phyloP scores from a whole-genome alignment of 2,113 vertebrate genomes.

The Neotoma lepida region DNA sequence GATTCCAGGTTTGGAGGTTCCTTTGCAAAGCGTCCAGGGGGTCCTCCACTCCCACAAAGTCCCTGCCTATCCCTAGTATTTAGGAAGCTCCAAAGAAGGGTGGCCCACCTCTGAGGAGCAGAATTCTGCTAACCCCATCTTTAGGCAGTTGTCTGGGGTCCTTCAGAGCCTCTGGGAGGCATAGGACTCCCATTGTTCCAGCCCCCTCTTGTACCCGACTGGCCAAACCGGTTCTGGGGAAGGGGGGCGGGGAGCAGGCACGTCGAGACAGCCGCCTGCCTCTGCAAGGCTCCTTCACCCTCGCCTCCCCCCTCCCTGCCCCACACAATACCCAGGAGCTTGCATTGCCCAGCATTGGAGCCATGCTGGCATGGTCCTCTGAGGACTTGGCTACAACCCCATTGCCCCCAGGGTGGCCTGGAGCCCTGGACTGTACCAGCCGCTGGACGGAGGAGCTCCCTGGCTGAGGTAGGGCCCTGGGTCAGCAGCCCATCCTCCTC shows the following conservation, averaged over 20 bases:
- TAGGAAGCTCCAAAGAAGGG: neutral
- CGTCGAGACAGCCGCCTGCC: slow-evolving; percentile 77
- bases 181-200: slow-evolving; percentile 80
- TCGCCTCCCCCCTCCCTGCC: slow-evolving; percentile 70
- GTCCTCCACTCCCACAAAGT: neutral
- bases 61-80: neutral
- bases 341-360: slow-evolving; percentile 62
- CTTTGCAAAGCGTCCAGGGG: neutral
- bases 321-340: slow-evolving; percentile 78
- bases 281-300: slow-evolving; percentile 66
- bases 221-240: slow-evolving; percentile 76
- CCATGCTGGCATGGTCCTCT: slow-evolving; percentile 76
- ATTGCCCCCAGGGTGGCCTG: slow-evolving; percentile 69
- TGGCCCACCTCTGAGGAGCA: neutral
- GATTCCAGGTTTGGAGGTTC: neutral
- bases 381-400: slow-evolving; percentile 69
- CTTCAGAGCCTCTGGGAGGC: slow-evolving; percentile 49
- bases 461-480: slow-evolving; percentile 78
- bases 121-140: neutral
- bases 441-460: slow-evolving; percentile 70
- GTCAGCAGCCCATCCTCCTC: slow-evolving; percentile 48
- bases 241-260: slow-evolving; percentile 78
- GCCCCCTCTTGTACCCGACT: slow-evolving; percentile 75
- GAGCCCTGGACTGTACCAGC: slow-evolving; percentile 68
- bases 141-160: slow-evolving; percentile 69